phyloP scores from a whole-genome alignment of 2,888 invertebrate species.

The Osedax frankpressi region DNA sequence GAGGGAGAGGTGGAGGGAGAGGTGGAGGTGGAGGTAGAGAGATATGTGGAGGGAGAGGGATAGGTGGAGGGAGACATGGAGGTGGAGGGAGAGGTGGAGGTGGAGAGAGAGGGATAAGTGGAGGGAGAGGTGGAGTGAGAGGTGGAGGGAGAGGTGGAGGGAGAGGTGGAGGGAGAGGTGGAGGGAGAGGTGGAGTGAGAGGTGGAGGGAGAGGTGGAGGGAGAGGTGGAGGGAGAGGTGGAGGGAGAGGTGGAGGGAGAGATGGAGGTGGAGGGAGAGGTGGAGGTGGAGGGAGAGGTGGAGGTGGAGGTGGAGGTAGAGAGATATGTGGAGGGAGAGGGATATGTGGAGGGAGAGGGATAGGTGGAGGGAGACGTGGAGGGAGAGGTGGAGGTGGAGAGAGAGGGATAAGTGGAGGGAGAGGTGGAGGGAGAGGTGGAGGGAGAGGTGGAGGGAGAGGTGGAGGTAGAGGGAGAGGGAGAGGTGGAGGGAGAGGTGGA shows the following conservation, averaged over 20 bases:
- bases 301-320: neutral
- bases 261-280: slow-evolving; percentile 1
- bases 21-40: too few relatives aligned
- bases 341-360: neutral
- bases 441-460: neutral
- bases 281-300: neutral
- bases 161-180: neutral
- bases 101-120: too few relatives aligned
- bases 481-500: neutral
- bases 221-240: neutral
- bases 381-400: neutral
- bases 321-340: neutral
- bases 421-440: neutral
- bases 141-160: neutral
- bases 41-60: too few relatives aligned
- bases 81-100: too few relatives aligned
- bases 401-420: neutral
- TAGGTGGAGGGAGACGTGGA: neutral
- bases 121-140: neutral
- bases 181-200: neutral
- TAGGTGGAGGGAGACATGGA: too few relatives aligned
- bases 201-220: neutral
- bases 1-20: neutral
- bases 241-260: too few relatives aligned
- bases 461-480: neutral